Base-by-base conservation (phyloP, 2,113 vertebrate species). In the Nesoenas mayeri region DNA sequence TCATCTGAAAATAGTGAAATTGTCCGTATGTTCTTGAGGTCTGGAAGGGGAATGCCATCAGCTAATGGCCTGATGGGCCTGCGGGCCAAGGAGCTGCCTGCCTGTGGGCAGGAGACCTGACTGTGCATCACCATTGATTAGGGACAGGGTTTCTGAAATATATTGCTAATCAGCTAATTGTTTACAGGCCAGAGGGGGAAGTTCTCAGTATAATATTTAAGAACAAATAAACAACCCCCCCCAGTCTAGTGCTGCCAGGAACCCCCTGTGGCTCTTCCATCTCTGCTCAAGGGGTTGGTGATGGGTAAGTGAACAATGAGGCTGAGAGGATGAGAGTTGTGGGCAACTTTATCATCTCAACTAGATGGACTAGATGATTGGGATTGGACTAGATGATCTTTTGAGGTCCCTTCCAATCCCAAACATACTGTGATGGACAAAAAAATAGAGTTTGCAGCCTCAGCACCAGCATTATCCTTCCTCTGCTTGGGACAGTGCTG, bases 301-400 rank as follows among this genome's bases (percentile, higher is more conserved):
- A 5, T 11, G 28, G 3, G 5, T 15, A 5, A 20, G 3, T 32
- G 15, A 20, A 3, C 8, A 2, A 5, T 0, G 18, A 18, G 14
- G 11, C 7, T 4, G 47, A 14, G 78, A 2, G 44, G 44, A 47
- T 19, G 18, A 18, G 44, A 47, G 18, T 18, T 19, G 44, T 18
- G 44, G 44, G 28, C 13, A 21, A 6, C 21, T 53, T 24, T 6
- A 2, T 6, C 5, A 5, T 20, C 29, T 56, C 18, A 5, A 3
- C 12, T 11, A 2, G 3, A 3, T 5, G 28, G 28, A 9, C 17
- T n/a, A n/a, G n/a, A n/a, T n/a, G n/a, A n/a, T n/a, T n/a, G n/a
- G n/a, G n/a, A n/a, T n/a, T n/a, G n/a, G n/a, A n/a, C n/a, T n/a
- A n/a, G n/a, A n/a, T n/a, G n/a, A n/a, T n/a, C n/a, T n/a, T n/a